Evolutionary conservation across 2,113 vertebrate genomes (phyloP).

Genomic region (Entelurus aequoreus): DNA sequence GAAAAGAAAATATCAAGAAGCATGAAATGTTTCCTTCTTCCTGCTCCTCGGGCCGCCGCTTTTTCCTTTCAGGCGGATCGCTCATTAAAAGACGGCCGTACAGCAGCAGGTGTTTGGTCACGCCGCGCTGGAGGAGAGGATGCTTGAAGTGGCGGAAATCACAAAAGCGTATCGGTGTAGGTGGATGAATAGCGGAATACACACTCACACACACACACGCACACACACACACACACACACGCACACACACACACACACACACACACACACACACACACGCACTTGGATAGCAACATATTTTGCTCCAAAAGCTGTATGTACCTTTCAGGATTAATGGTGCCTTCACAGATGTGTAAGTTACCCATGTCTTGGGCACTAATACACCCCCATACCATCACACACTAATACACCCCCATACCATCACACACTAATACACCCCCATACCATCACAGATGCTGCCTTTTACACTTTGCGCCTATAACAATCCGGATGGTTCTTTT

Average conservation of each 20-base stretch:
- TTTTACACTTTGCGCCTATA: too few relatives aligned
- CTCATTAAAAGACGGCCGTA: conserved; percentile 61
- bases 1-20: conserved; percentile 16
- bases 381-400: too few relatives aligned
- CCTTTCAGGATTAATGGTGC: too few relatives aligned
- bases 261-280: too few relatives aligned
- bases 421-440: too few relatives aligned
- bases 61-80: conserved; percentile 53
- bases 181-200: conserved; percentile 3
- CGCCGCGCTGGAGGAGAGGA: conserved; percentile 55
- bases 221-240: conserved; percentile 1
- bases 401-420: too few relatives aligned
- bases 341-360: too few relatives aligned
- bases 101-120: conserved; percentile 67
- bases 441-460: too few relatives aligned
- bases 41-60: conserved; percentile 13
- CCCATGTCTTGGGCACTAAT: too few relatives aligned
- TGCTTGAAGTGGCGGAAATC: conserved; percentile 70
- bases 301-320: too few relatives aligned
- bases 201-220: conserved; percentile 10
- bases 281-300: too few relatives aligned
- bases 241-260: neutral
- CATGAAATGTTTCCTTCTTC: conserved; percentile 42
- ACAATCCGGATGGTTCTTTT: too few relatives aligned
- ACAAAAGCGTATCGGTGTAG: conserved; percentile 51